A percentile compares a stretch with the other conserved stretches of the same genome.
Conservation (phyloP, 2,113 vertebrate genomes). For the Pseudorasbora parva region DNA sequence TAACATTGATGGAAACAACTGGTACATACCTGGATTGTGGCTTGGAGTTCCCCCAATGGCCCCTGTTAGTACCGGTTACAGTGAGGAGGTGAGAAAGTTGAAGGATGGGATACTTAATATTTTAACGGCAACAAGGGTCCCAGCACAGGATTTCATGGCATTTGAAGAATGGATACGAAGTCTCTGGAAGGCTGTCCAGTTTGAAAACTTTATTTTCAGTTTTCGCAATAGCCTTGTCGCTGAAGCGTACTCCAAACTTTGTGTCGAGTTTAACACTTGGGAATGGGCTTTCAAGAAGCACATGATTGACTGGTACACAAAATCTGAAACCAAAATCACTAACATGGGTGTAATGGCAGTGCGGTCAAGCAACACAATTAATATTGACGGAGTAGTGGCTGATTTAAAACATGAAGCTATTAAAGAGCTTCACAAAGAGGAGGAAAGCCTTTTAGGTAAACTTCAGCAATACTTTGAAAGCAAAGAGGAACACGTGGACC, state of each 20-base stretch:
- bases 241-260: conserved; percentile 57
- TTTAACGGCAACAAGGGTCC: conserved; percentile 15
- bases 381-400: not conserved
- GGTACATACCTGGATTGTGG: conserved; percentile 65
- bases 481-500: conserved; percentile 30
- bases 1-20: conserved; percentile 54
- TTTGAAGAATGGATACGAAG: conserved; percentile 53
- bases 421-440: conserved; percentile 12
- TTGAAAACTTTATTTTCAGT: conserved; percentile 62
- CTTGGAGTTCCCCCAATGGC: conserved; percentile 66
- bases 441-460: conserved; percentile 37
- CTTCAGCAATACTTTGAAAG: conserved; percentile 49
- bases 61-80: conserved; percentile 58
- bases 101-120: conserved; percentile 54
- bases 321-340: conserved; percentile 40
- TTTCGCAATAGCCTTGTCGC: conserved; percentile 60
- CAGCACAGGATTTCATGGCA: conserved; percentile 43
- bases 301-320: conserved; percentile 39
- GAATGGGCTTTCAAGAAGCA: conserved; percentile 53
- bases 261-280: conserved; percentile 50
- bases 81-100: conserved; percentile 54
- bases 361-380: not conserved
- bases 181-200: conserved; percentile 56
- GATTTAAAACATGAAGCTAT: conserved; percentile 19
- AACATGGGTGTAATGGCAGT: conserved; percentile 17